These are phyloP conservation scores for Poliocrania exsul DNA, from an alignment of 2,797 vertebrate species.

Conservation along the genomic window DNA sequence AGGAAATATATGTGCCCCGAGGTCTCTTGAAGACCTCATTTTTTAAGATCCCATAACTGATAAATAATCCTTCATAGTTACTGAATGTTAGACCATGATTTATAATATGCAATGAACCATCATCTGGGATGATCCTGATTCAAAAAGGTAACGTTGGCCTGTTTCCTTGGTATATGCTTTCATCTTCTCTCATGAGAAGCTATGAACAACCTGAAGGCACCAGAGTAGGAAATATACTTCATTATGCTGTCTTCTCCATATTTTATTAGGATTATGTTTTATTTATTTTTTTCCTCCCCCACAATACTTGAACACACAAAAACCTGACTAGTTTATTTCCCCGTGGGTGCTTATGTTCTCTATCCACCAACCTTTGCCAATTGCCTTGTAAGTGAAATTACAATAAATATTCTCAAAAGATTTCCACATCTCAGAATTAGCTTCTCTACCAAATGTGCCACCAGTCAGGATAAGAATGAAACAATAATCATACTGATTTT, in stretches of 20 bases:
- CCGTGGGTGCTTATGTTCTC: neutral
- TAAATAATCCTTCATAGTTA: neutral
- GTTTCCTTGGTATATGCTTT: neutral
- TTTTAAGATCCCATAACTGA: neutral
- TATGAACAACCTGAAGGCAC: neutral
- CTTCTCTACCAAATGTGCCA: neutral
- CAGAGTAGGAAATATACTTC: neutral
- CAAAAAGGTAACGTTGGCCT: neutral
- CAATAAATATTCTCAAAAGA: neutral
- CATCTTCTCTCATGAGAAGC: neutral
- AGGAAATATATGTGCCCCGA: neutral
- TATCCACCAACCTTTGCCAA: neutral
- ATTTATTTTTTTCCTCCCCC: neutral
- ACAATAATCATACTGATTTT: neutral
- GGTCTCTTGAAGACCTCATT: neutral
- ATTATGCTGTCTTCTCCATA: neutral
- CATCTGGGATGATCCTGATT: neutral
- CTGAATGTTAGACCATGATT: neutral
- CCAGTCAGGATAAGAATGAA: neutral
- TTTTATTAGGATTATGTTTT: neutral
- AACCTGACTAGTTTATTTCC: neutral
- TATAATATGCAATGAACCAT: neutral
- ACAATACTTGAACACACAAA: neutral
- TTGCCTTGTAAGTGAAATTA: neutral
- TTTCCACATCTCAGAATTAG: neutral